These are phyloP conservation scores for Amyelois transitella DNA, from an alignment of 1,140 invertebrate genomes.

Conservation along the genomic window DNA sequence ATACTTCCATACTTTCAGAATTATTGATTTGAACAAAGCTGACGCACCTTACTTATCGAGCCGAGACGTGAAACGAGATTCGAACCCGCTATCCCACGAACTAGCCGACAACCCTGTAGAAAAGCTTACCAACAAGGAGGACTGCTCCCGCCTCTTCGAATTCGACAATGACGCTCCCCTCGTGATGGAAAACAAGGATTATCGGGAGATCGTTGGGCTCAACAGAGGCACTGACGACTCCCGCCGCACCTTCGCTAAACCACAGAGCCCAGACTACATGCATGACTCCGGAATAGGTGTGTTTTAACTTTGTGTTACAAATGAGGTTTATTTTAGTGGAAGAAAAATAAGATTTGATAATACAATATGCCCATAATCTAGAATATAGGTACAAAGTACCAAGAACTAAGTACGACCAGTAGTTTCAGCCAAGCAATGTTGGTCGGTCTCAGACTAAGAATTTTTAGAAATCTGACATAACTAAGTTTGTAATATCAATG, in stretches of 20 bases:
- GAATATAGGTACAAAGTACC: no score
- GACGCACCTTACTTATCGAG: conserved; percentile 52
- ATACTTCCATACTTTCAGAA: conserved; percentile 39
- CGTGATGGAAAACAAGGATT: conserved; percentile 64
- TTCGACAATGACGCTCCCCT: conserved; percentile 68
- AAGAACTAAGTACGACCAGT: no score
- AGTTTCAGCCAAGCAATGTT: no score
- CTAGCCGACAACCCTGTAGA: conserved; percentile 64
- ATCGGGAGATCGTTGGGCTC: conserved; percentile 56
- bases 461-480: no score
- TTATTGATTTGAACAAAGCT: conserved; percentile 66
- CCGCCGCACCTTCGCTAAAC: conserved; percentile 60
- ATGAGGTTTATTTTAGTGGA: no score
- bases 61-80: conserved; percentile 50
- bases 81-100: conserved; percentile 38
- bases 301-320: neutral
- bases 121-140: conserved; percentile 64
- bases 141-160: conserved; percentile 68
- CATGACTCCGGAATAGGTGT: conserved; percentile 72
- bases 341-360: no score
- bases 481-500: no score
- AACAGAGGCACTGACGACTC: conserved; percentile 63
- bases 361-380: no score
- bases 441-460: no score
- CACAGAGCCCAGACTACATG: conserved; percentile 72